These are phyloP conservation scores for Coboldia fuscipes DNA, from an alignment of 1,140 invertebrate genomes.

Conservation along the genomic window DNA sequence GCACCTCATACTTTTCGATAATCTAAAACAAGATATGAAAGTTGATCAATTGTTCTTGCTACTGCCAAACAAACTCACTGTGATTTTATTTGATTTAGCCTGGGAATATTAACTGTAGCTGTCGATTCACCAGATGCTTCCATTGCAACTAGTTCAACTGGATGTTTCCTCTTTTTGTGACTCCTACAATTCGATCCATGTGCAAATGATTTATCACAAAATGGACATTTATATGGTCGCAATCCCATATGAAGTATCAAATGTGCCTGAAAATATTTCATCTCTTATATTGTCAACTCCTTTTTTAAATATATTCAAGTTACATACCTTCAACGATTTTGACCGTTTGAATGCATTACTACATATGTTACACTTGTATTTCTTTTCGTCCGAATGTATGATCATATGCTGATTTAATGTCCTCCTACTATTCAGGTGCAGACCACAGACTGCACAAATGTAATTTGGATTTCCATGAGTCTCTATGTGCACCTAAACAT, in stretches of 20 bases:
- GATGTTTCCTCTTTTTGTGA: constrained; percentile 25
- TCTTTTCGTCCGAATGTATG: constrained; percentile 21
- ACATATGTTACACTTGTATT: constrained; percentile 22
- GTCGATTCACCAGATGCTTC: constrained; percentile 12
- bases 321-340: constrained; percentile 18
- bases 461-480: constrained; percentile 22
- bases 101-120: constrained; percentile 10
- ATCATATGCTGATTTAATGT: constrained; percentile 24
- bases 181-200: constrained; percentile 26
- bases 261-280: constrained; percentile 12
- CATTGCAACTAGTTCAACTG: constrained; percentile 20
- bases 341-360: constrained; percentile 15
- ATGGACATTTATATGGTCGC: constrained; percentile 24
- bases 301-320: background rate
- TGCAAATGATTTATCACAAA: constrained; percentile 24
- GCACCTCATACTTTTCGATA: too few species aligned
- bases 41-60: too few species aligned
- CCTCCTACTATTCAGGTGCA: constrained; percentile 22
- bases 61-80: constrained; percentile 10
- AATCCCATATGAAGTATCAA: constrained; percentile 23
- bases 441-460: constrained; percentile 21
- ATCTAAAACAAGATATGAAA: too few species aligned
- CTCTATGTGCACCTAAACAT: constrained; percentile 14
- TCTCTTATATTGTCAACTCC: constrained; percentile 4
- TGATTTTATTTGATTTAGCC: constrained; percentile 14